Percentiles rank a stretch among this genome's conserved stretches.
Evolutionary conservation across 2,888 invertebrate genomes (phyloP).

Genomic region (Standfussiana lucernea): DNA sequence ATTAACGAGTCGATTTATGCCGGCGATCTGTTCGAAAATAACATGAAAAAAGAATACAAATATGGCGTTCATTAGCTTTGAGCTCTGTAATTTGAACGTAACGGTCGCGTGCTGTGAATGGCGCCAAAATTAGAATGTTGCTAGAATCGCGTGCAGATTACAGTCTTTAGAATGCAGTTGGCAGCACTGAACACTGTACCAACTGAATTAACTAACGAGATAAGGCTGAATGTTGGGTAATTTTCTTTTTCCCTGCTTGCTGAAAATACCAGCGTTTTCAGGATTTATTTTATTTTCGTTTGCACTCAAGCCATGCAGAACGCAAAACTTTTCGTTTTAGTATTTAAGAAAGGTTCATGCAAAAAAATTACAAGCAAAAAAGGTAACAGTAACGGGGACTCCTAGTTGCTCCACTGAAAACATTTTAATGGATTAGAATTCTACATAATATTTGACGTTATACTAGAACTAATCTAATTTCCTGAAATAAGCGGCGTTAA

Average conservation of each 20-base stretch:
- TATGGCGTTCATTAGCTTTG: constrained; percentile 69
- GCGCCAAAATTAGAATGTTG: constrained; percentile 70
- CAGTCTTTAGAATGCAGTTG: constrained; percentile 64
- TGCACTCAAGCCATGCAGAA: not conserved
- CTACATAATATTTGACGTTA: not conserved
- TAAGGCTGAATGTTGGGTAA: constrained; percentile 52
- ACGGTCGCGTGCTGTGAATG: constrained; percentile 64
- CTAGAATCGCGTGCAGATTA: constrained; percentile 72
- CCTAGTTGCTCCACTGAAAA: not conserved
- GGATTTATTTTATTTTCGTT: constrained; percentile 33
- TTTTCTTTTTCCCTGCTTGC: constrained; percentile 41
- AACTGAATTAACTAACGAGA: constrained; percentile 64
- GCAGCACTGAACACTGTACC: constrained; percentile 49
- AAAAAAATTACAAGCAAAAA: not conserved
- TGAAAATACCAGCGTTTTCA: constrained; percentile 20
- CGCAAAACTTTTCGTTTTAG: not conserved
- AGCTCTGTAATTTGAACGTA: constrained; percentile 67
- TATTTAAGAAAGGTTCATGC: too few species aligned
- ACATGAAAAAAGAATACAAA: constrained; percentile 61
- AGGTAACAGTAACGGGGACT: not conserved
- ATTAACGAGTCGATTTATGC: constrained; percentile 69
- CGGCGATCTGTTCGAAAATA: constrained; percentile 57
- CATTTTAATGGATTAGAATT: not conserved
- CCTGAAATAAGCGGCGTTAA: constrained; percentile 33
- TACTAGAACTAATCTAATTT: constrained; percentile 12